These are phyloP conservation scores for Prorops nasuta DNA, from an alignment of 1,140 invertebrate species.

Conservation along the genomic window DNA sequence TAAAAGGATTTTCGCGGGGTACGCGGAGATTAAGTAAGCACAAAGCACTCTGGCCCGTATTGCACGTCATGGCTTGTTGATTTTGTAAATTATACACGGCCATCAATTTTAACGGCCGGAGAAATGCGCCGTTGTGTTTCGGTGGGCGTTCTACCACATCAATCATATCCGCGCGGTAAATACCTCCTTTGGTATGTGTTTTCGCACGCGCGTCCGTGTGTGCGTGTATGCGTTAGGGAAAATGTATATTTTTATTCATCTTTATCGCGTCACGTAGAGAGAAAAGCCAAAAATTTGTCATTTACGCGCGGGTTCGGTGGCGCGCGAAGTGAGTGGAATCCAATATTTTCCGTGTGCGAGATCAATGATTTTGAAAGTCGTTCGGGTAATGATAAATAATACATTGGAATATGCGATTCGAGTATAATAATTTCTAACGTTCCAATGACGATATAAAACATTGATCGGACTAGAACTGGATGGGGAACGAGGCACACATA, in stretches of 20 bases:
- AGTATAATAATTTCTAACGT: no score
- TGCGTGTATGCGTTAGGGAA: no score
- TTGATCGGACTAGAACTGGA: no score
- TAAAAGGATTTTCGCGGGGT: constrained; percentile 38
- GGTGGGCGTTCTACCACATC: constrained; percentile 48
- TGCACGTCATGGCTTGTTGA: constrained; percentile 51
- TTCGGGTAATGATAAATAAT: no score
- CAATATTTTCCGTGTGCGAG: no score
- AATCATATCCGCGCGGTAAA: constrained; percentile 45
- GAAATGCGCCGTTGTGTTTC: constrained; percentile 46
- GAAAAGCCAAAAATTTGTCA: not conserved
- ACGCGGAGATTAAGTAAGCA: constrained; percentile 38
- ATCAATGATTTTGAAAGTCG: no score
- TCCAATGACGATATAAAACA: no score
- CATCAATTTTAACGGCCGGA: constrained; percentile 46
- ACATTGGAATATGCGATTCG: no score
- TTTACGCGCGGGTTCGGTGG: not conserved
- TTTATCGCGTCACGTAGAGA: constrained; percentile 25
- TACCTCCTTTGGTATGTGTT: constrained; percentile 39
- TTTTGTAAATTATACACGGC: constrained; percentile 51
- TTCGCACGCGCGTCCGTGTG: no score
- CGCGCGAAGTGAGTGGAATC: no score
- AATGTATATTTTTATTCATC: constrained; percentile 41
- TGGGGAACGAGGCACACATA: no score
- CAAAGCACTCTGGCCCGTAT: constrained; percentile 32